These are phyloP conservation scores for Diadromus collaris DNA, from an alignment of 2,888 invertebrate species.

Conservation along the genomic window DNA sequence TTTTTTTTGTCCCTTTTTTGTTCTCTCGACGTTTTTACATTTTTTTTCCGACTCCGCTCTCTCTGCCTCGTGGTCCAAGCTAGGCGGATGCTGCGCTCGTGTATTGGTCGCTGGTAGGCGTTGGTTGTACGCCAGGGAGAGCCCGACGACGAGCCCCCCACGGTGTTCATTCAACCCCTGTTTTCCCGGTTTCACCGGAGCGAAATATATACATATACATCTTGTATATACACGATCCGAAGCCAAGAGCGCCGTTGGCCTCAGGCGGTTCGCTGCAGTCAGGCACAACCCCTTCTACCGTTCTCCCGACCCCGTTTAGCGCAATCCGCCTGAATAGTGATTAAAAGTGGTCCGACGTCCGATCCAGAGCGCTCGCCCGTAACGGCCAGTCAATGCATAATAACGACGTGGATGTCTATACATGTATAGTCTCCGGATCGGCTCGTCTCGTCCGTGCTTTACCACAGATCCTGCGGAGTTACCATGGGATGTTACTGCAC, in stretches of 20 bases:
- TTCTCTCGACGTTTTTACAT: conserved; percentile 33
- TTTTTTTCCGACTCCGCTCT: conserved; percentile 50
- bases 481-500: conserved; percentile 10
- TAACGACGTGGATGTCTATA: conserved; percentile 57
- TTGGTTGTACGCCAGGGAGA: conserved; percentile 48
- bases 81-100: conserved; percentile 32
- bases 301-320: conserved; percentile 66
- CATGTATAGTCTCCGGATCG: conserved; percentile 24
- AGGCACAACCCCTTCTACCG: conserved; percentile 46
- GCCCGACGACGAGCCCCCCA: conserved; percentile 57
- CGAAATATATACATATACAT: neutral
- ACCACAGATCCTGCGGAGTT: conserved; percentile 17
- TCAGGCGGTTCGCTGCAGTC: conserved; percentile 55
- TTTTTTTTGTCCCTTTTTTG: conserved; percentile 14
- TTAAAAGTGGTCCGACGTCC: conserved; percentile 71
- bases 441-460: conserved; percentile 9
- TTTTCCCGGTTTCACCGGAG: conserved; percentile 63
- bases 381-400: conserved; percentile 64
- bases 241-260: conserved; percentile 57
- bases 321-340: conserved; percentile 71
- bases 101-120: conserved; percentile 30
- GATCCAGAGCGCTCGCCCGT: conserved; percentile 59
- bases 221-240: conserved; percentile 16
- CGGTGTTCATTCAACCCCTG: conserved; percentile 70
- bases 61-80: conserved; percentile 52